Evolutionary conservation across 2,888 invertebrate species (phyloP).

Genomic region (Troides helena): DNA sequence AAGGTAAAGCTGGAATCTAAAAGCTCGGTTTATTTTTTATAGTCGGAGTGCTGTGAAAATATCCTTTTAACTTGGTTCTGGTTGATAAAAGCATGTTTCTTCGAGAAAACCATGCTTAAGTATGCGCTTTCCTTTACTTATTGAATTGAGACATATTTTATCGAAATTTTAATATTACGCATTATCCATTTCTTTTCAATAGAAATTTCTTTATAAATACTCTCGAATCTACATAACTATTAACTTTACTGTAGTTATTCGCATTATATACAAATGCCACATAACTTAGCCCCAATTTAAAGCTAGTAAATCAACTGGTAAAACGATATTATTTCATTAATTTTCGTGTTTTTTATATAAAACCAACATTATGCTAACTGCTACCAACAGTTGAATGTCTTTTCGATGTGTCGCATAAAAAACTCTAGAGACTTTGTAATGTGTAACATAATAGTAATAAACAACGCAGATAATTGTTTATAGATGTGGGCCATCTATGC

Average conservation of each 20-base stretch:
- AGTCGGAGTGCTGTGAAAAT: slow-evolving; percentile 2
- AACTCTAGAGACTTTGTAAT: not conserved
- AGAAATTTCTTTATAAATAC: not conserved
- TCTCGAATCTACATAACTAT: not conserved
- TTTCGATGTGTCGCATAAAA: not conserved
- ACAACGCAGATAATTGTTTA: not conserved
- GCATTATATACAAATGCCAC: no score
- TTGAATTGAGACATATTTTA: not conserved
- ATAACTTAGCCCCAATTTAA: no score
- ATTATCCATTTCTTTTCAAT: not conserved
- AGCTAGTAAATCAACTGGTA: no score
- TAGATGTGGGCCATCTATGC: not conserved
- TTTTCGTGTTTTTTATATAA: no score
- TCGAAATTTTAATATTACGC: not conserved
- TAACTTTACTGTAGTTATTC: not conserved
- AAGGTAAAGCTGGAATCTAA: no score
- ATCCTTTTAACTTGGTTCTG: not conserved
- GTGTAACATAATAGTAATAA: not conserved
- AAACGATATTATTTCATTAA: no score
- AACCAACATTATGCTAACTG: no score
- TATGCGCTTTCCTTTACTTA: not conserved
- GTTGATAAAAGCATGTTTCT: not conserved
- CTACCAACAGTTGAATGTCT: not conserved
- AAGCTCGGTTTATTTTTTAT: not conserved
- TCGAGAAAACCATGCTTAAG: not conserved